A percentile compares a stretch with the other conserved stretches of the same genome.
Conservation (phyloP, 2,113 vertebrate species). For the Eleginops maclovinus region DNA sequence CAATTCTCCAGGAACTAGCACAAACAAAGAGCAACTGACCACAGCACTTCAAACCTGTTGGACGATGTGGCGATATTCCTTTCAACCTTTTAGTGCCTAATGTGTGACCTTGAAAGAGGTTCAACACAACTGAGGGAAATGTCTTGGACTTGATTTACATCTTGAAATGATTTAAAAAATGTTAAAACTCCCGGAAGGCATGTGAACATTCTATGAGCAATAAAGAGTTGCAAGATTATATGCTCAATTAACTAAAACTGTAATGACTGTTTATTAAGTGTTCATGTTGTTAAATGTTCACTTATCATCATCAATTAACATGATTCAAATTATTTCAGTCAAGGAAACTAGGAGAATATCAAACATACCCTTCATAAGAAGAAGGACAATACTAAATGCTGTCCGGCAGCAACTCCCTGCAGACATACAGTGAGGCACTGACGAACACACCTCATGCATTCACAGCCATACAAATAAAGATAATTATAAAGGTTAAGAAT, state of each 20-base stretch:
- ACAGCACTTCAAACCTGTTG: not conserved
- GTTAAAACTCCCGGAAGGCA: not conserved
- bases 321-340: not conserved
- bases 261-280: not conserved
- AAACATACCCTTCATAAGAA: too few species aligned
- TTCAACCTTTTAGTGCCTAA: slow-evolving; percentile 38
- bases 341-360: not conserved
- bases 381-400: too few species aligned
- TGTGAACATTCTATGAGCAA: not conserved
- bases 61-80: not conserved
- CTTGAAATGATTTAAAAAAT: not conserved
- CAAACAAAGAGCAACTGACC: not conserved
- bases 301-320: not conserved
- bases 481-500: too few species aligned
- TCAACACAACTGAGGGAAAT: not conserved
- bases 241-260: not conserved
- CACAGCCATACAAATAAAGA: too few species aligned
- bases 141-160: not conserved
- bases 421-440: too few species aligned
- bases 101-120: not conserved
- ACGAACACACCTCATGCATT: too few species aligned
- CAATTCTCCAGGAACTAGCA: not conserved
- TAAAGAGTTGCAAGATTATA: not conserved
- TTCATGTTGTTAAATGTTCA: not conserved
- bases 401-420: too few species aligned